These are phyloP conservation scores for Lypha dubia DNA, from an alignment of 2,888 invertebrate species.

Conservation along the genomic window DNA sequence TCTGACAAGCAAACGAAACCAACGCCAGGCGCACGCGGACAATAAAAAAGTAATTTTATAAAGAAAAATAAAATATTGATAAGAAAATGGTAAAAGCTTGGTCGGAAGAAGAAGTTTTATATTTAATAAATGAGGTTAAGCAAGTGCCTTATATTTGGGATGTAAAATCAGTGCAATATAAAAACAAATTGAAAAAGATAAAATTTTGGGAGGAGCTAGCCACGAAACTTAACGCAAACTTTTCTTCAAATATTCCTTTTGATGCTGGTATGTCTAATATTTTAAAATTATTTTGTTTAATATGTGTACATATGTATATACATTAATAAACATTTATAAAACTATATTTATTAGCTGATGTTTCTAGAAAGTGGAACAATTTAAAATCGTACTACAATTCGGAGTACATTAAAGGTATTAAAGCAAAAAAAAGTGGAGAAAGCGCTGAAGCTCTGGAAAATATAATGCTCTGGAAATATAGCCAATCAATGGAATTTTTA, in stretches of 20 bases:
- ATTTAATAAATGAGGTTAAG: slow-evolving; percentile 10
- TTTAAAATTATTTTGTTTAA: background rate
- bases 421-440: no score
- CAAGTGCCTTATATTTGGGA: slow-evolving; percentile 27
- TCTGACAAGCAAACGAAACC: no score
- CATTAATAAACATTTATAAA: background rate
- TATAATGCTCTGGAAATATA: background rate
- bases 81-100: slow-evolving; percentile 22
- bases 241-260: background rate
- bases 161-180: slow-evolving; percentile 16
- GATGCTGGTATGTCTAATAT: slow-evolving; percentile 2
- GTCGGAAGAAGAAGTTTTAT: background rate
- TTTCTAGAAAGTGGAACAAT: slow-evolving; percentile 4
- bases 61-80: background rate
- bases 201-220: no score
- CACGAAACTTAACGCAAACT: no score
- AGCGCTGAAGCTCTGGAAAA: slow-evolving; percentile 6
- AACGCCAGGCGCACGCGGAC: no score
- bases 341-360: background rate
- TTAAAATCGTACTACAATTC: slow-evolving; percentile 20
- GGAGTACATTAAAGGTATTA: slow-evolving; percentile 5
- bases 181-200: slow-evolving; percentile 28
- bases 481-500: slow-evolving; percentile 9
- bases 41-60: background rate
- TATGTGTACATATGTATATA: background rate